A percentile compares a stretch with the other conserved stretches of the same genome.
These are phyloP conservation scores for Diorhabda elongata DNA, from an alignment of 1,140 invertebrate genomes.

Conservation along the genomic window DNA sequence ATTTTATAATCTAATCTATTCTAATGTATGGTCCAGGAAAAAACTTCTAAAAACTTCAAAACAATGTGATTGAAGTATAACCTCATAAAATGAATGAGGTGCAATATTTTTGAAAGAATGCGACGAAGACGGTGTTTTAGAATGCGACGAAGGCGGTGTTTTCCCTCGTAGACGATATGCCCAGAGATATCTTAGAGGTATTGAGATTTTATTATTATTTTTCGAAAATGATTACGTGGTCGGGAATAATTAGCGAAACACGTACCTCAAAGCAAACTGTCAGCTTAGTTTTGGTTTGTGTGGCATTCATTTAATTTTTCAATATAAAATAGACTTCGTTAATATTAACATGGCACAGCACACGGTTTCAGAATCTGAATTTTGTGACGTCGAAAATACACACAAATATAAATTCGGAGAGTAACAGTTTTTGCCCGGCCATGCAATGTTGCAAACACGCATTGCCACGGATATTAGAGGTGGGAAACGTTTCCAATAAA, in stretches of 20 bases:
- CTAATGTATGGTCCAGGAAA: too few relatives aligned
- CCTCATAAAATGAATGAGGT: too few relatives aligned
- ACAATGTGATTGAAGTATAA: too few relatives aligned
- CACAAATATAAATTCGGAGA: not conserved
- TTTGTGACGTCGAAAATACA: conserved; percentile 8
- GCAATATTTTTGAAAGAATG: too few relatives aligned
- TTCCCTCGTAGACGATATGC: too few relatives aligned
- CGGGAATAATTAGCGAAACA: conserved; percentile 10
- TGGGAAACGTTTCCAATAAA: not conserved
- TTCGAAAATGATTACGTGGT: not conserved
- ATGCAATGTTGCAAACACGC: not conserved
- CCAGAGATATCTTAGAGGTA: too few relatives aligned
- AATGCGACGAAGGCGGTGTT: too few relatives aligned
- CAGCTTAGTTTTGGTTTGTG: conserved; percentile 11
- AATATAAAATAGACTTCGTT: conserved; percentile 22
- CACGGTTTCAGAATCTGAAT: not conserved
- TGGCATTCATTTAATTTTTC: conserved; percentile 19
- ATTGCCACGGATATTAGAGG: not conserved
- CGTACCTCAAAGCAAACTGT: conserved; percentile 16
- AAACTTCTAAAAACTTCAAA: too few relatives aligned
- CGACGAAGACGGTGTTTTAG: too few relatives aligned
- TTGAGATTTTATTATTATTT: not conserved
- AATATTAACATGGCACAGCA: conserved; percentile 17
- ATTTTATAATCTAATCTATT: too few relatives aligned
- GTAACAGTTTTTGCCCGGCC: not conserved